Percentiles rank a stretch among this genome's conserved stretches.
Evolutionary conservation across 2,888 invertebrate genomes (phyloP).

Genomic region (Bugulina stolonifera): DNA sequence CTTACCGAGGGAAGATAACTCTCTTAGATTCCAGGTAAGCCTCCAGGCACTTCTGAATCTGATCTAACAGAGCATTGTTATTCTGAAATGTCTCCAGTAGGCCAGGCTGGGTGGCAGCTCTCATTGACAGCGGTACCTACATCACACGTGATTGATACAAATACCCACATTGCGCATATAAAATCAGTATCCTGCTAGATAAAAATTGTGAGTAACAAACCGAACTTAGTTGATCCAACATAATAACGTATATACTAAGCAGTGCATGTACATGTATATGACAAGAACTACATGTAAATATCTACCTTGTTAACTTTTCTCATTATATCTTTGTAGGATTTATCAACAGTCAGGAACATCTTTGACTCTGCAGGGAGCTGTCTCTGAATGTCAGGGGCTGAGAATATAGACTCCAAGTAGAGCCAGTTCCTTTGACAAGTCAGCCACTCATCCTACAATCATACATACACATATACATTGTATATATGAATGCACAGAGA

Average conservation of each 20-base stretch:
- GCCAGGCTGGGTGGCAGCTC: conserved; percentile 67
- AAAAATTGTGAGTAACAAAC: too few species aligned
- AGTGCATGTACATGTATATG: too few species aligned
- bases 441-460: conserved; percentile 60
- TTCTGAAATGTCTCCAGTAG: conserved; percentile 50
- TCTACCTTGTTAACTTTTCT: conserved; percentile 65
- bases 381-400: conserved; percentile 54
- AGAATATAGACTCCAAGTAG: conserved; percentile 54
- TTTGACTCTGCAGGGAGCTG: conserved; percentile 54
- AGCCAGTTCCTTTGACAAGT: conserved; percentile 53
- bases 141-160: not conserved
- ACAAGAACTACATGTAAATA: too few species aligned
- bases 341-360: conserved; percentile 69
- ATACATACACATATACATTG: too few species aligned
- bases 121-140: conserved; percentile 65
- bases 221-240: too few species aligned
- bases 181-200: not conserved
- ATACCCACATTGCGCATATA: not conserved
- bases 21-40: conserved; percentile 82
- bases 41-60: conserved; percentile 82
- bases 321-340: conserved; percentile 84
- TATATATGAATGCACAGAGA: too few species aligned
- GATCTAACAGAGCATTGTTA: conserved; percentile 70
- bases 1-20: conserved; percentile 67
- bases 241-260: too few species aligned